These are phyloP conservation scores for Daboia siamensis DNA, from an alignment of 2,113 vertebrate species.

Conservation along the genomic window DNA sequence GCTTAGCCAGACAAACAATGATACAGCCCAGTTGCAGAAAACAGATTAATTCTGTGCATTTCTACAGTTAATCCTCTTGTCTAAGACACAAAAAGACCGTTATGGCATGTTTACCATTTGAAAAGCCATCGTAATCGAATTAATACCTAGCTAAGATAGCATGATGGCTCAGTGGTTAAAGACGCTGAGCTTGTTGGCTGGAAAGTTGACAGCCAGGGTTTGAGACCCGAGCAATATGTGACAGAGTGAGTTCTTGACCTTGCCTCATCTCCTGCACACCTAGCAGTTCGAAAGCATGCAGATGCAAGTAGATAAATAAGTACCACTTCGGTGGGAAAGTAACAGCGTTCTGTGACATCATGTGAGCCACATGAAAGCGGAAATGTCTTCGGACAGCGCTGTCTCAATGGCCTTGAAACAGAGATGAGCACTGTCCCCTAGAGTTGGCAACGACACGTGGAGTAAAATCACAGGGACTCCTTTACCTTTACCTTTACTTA, in stretches of 20 bases:
- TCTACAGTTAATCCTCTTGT: conserved; percentile 50
- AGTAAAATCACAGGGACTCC: background rate
- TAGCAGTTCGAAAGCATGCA: background rate
- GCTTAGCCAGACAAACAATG: conserved; percentile 25
- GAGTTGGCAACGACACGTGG: background rate
- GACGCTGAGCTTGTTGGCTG: background rate
- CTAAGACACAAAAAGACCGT: conserved; percentile 28
- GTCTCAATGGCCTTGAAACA: background rate
- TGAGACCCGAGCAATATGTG: background rate
- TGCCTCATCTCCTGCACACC: background rate
- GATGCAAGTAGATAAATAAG: background rate
- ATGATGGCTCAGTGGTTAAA: background rate
- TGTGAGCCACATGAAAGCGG: background rate
- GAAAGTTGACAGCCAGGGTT: background rate
- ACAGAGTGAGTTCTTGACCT: background rate
- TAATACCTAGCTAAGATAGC: conserved; percentile 29
- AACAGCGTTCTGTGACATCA: background rate
- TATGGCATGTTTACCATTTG: conserved; percentile 41
- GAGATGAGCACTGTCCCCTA: background rate
- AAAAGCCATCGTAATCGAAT: conserved; percentile 41
- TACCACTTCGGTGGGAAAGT: background rate
- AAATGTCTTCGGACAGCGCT: background rate
- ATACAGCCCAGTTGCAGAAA: background rate
- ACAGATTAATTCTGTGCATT: conserved; percentile 45
- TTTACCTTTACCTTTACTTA: background rate